Conservation (phyloP, 2,888 invertebrate species). For the Drosophila borealis region DNA sequence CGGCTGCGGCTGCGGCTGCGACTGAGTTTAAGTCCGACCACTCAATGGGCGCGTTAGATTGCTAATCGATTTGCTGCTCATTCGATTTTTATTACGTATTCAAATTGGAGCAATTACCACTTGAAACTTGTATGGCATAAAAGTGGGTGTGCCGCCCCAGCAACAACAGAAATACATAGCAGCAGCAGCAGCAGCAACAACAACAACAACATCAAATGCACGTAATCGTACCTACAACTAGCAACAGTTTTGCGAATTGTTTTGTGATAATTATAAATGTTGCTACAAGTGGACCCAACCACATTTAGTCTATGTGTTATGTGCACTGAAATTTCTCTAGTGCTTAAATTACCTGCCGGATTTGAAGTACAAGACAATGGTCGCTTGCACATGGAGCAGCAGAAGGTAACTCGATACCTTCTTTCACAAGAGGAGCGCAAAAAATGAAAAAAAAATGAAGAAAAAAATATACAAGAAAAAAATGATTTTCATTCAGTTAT, state of each 20-base stretch:
- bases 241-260: conserved; percentile 66
- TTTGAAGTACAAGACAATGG: conserved; percentile 61
- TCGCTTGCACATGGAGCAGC: conserved; percentile 31
- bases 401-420: conserved; percentile 75
- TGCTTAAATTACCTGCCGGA: conserved; percentile 75
- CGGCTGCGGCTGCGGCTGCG: not conserved
- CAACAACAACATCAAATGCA: conserved; percentile 21
- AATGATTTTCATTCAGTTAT: conserved; percentile 78
- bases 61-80: conserved; percentile 81
- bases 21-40: conserved; percentile 63
- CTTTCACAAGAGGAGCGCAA: conserved; percentile 75
- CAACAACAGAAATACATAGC: conserved; percentile 22
- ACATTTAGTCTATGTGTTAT: conserved; percentile 43
- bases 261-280: conserved; percentile 75
- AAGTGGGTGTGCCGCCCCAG: conserved; percentile 74
- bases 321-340: conserved; percentile 72
- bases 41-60: conserved; percentile 81
- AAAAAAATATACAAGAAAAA: conserved; percentile 28
- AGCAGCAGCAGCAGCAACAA: conserved; percentile 26
- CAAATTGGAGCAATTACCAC: conserved; percentile 82
- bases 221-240: conserved; percentile 37
- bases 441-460: not conserved
- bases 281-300: conserved; percentile 63
- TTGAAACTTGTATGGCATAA: conserved; percentile 75
- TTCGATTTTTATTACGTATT: conserved; percentile 79